Conservation (phyloP, 2,797 vertebrate genomes). For the Sus cebifrons region DNA sequence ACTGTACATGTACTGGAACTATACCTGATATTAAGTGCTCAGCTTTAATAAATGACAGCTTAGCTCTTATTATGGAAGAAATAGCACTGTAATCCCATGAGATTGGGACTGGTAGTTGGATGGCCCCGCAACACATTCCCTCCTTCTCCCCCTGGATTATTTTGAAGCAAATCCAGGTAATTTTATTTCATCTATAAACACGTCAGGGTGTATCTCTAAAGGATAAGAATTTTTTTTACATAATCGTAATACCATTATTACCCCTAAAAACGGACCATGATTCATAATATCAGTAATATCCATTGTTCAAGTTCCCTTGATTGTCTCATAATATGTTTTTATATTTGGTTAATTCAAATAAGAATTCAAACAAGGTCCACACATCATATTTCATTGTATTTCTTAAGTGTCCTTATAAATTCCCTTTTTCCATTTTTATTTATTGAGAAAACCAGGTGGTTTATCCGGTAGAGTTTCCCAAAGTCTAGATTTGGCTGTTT, state of each 20-base stretch:
- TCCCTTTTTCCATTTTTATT: neutral
- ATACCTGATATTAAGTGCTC: neutral
- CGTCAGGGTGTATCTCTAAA: neutral
- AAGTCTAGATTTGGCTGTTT: conserved; percentile 20
- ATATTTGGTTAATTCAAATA: neutral
- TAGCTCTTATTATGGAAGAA: neutral
- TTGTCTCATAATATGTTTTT: conserved; percentile 21
- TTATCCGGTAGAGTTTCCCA: neutral
- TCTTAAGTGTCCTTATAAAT: conserved; percentile 34
- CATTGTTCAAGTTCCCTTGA: neutral
- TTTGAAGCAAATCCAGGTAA: conserved; percentile 58
- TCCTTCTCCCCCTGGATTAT: neutral
- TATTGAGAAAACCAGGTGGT: neutral
- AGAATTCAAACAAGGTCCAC: neutral
- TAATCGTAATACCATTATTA: neutral
- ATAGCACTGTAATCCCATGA: neutral
- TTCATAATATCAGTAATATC: neutral
- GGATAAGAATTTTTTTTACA: neutral
- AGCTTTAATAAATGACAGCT: neutral
- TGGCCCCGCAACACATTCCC: neutral
- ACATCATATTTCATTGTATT: neutral
- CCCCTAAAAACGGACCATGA: neutral
- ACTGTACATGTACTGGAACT: neutral
- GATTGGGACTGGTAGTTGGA: neutral
- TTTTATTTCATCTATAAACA: conserved; percentile 48